Evolutionary conservation across 2,113 vertebrate genomes (phyloP).

Genomic region (Strix uralensis): DNA sequence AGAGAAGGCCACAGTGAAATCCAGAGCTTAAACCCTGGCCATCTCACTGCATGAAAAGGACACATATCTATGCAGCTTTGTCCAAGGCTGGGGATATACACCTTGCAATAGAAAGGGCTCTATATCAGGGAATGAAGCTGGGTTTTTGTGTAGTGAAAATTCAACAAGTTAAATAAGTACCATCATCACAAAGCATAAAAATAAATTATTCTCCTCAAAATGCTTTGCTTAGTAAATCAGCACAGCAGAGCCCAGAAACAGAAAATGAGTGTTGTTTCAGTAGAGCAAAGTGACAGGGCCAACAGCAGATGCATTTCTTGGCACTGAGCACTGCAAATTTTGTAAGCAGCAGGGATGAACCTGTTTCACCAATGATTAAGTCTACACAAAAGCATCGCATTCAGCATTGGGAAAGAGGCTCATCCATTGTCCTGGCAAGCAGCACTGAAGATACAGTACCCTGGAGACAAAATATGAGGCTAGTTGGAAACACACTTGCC

Average conservation of each 20-base stretch:
- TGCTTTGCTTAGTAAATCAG: slow-evolving; percentile 43
- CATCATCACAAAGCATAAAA: not conserved
- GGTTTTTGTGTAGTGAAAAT: not conserved
- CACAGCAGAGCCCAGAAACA: slow-evolving; percentile 47
- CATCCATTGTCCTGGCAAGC: slow-evolving; percentile 64
- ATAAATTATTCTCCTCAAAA: slow-evolving; percentile 17
- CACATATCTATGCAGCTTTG: fast-evolving
- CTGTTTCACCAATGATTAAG: slow-evolving; percentile 65
- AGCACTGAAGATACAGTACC: slow-evolving; percentile 59
- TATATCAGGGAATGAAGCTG: not conserved
- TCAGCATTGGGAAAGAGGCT: slow-evolving; percentile 42
- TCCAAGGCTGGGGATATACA: not conserved
- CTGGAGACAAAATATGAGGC: slow-evolving; percentile 54
- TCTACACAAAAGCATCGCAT: slow-evolving; percentile 47
- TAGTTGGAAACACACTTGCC: slow-evolving; percentile 54
- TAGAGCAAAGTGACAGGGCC: slow-evolving; percentile 66
- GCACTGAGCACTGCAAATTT: slow-evolving; percentile 49
- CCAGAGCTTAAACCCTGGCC: not conserved
- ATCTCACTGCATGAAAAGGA: not conserved
- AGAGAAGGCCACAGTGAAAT: not conserved
- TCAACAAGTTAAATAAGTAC: not conserved
- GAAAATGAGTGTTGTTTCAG: slow-evolving; percentile 56
- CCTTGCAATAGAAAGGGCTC: not conserved
- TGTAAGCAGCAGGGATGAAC: slow-evolving; percentile 60
- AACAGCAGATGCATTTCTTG: slow-evolving; percentile 73